Conservation (phyloP, 2,888 invertebrate genomes). For the Nephrocerus scutellatus region DNA sequence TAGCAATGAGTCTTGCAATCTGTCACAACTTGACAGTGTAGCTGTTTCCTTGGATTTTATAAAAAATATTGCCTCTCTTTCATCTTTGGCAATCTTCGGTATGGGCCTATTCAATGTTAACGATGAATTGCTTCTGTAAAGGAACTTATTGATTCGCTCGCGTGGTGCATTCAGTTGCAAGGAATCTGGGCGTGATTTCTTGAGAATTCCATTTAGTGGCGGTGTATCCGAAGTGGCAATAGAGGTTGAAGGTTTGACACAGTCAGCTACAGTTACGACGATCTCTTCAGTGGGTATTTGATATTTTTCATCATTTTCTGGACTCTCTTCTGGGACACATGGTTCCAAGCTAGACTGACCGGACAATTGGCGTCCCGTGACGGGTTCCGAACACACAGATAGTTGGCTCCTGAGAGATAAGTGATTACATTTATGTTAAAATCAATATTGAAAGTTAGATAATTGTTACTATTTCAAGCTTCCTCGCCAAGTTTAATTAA, state of each 20-base stretch:
- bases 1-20: constrained; percentile 43
- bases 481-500: too few relatives aligned
- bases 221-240: constrained; percentile 1
- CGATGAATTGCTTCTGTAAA: constrained; percentile 45
- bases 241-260: constrained; percentile 21
- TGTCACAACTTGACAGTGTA: constrained; percentile 24
- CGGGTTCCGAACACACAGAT: constrained; percentile 46
- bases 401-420: constrained; percentile 36
- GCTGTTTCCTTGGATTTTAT: constrained; percentile 30
- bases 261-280: constrained; percentile 7
- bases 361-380: constrained; percentile 39
- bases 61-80: constrained; percentile 41
- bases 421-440: too few relatives aligned
- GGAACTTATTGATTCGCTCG: constrained; percentile 20
- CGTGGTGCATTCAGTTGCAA: constrained; percentile 27
- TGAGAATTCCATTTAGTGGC: constrained; percentile 23
- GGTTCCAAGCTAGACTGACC: constrained; percentile 47
- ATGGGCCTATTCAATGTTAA: constrained; percentile 44
- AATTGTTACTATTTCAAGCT: too few relatives aligned
- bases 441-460: too few relatives aligned
- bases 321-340: constrained; percentile 42
- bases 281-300: neutral
- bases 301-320: constrained; percentile 24
- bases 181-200: constrained; percentile 40
- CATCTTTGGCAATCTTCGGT: constrained; percentile 32